These are phyloP conservation scores for Cantharis lateralis DNA, from an alignment of 2,888 invertebrate species.

Conservation along the genomic window DNA sequence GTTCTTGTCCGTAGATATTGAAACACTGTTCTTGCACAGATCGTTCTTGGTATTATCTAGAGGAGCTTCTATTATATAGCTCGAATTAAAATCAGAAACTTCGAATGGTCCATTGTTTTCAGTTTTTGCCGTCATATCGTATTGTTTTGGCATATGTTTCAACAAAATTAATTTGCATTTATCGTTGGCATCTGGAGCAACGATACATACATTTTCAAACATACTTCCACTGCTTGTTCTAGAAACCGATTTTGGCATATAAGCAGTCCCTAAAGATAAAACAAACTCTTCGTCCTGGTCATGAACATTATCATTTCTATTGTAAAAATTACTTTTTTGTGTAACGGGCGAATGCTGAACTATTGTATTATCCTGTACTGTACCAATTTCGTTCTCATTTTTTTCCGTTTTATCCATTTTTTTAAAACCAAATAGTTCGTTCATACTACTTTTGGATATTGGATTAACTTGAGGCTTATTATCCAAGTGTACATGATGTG, in stretches of 20 bases:
- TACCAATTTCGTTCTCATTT: neutral
- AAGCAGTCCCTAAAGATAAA: conserved; percentile 17
- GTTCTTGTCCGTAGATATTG: neutral
- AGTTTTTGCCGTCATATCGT: neutral
- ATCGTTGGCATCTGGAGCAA: neutral
- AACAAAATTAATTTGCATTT: neutral
- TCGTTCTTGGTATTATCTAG: neutral
- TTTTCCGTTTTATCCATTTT: neutral
- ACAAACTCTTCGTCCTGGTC: conserved; percentile 12
- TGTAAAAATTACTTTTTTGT: neutral
- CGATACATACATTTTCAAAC: neutral
- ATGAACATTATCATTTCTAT: neutral
- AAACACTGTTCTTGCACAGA: neutral
- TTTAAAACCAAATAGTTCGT: neutral
- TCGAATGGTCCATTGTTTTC: neutral
- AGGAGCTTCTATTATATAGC: neutral
- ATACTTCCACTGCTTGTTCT: neutral
- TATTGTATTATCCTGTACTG: neutral
- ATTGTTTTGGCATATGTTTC: neutral
- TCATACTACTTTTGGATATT: neutral
- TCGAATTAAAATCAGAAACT: neutral
- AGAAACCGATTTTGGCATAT: conserved; percentile 17
- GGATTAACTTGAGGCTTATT: neutral
- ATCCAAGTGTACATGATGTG: neutral
- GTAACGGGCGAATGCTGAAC: neutral